These are phyloP conservation scores for human DNA, from an alignment of 2,113 vertebrate genomes.

Conservation along the genomic window GRCh38 chrX:84157001-84157500, in stretches of 20 bases:
- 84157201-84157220: not conserved
- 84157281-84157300: slow-evolving; percentile 35
- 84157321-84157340: not conserved
- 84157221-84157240: not conserved
- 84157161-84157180: not conserved
- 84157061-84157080: not conserved
- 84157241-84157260: slow-evolving; percentile 14
- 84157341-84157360: slow-evolving; percentile 24
- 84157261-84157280: not conserved
- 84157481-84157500: not conserved
- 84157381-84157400: not conserved
- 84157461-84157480: not conserved
- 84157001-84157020: not conserved
- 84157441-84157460: not conserved
- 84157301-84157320: not conserved
- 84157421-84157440: not conserved
- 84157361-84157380: not conserved
- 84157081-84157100: not conserved
- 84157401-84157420: not conserved
- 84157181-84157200: slow-evolving; percentile 6
- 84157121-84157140: not conserved
- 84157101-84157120: not conserved
- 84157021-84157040: not conserved
- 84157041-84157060: slow-evolving; percentile 8
- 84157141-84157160: not conserved